Evolutionary conservation across 2,113 vertebrate species (phyloP).

Genomic region (Naja naja): DNA sequence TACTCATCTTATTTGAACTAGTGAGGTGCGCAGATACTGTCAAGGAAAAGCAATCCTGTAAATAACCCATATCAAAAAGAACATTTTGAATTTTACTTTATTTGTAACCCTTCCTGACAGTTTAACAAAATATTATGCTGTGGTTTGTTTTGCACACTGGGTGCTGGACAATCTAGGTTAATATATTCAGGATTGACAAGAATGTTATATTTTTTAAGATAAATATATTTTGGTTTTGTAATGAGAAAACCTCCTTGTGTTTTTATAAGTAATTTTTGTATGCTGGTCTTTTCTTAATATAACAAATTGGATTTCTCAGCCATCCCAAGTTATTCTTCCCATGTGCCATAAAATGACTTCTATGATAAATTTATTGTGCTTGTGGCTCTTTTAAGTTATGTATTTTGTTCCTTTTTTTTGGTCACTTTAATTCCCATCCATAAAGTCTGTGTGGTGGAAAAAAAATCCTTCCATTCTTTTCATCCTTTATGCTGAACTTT

Average conservation of each 20-base stretch:
- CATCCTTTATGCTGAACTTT: not conserved
- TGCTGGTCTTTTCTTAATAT: not conserved
- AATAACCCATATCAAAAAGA: not conserved
- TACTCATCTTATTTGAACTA: no score
- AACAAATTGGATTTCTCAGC: not conserved
- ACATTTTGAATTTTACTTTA: not conserved
- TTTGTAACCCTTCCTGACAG: not conserved
- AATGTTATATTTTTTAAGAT: not conserved
- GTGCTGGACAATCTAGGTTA: not conserved
- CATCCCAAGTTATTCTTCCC: not conserved
- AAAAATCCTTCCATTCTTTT: not conserved
- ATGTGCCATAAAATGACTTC: not conserved
- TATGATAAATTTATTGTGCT: not conserved
- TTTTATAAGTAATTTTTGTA: not conserved
- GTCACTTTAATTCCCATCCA: constrained; percentile 4
- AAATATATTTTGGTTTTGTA: not conserved
- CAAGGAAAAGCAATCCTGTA: not conserved
- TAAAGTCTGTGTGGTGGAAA: not conserved
- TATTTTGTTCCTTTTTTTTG: not conserved
- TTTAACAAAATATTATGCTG: not conserved
- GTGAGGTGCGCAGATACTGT: not conserved
- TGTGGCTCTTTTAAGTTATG: not conserved
- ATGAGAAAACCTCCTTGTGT: not conserved
- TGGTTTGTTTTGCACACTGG: not conserved
- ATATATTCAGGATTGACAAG: not conserved